A percentile compares a stretch with the other conserved stretches of the same genome.
Conservation (phyloP, 1,140 invertebrate genomes). For the Monomorium pharaonis region DNA sequence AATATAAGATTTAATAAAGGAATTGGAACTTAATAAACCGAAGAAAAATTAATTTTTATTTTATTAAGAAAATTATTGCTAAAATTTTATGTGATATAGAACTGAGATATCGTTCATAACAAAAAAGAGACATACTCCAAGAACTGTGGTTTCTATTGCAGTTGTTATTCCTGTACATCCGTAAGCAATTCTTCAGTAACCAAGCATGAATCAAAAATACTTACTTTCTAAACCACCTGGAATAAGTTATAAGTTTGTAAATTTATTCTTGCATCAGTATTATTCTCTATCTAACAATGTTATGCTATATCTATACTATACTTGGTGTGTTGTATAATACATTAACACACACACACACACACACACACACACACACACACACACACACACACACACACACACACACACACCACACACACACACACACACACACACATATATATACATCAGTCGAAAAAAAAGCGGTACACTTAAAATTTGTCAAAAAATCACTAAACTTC, state of each 20-base stretch:
- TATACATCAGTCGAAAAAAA: too few species aligned
- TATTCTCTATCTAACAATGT: constrained; percentile 63
- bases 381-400: too few species aligned
- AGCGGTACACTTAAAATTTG: too few species aligned
- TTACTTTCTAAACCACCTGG: constrained; percentile 92
- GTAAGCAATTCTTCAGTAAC: constrained; percentile 96
- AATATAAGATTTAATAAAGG: constrained; percentile 19
- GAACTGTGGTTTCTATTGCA: constrained; percentile 94
- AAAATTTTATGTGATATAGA: not conserved
- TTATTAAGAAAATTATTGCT: not conserved
- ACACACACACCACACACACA: too few species aligned
- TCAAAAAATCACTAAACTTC: too few species aligned
- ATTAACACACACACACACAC: too few species aligned
- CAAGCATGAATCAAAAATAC: constrained; percentile 93
- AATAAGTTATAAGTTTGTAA: constrained; percentile 55
- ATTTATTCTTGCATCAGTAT: constrained; percentile 39
- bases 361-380: not conserved
- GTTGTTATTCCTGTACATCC: constrained; percentile 98
- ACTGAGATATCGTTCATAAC: not conserved
- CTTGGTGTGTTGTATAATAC: too few species aligned
- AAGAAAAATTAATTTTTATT: constrained; percentile 11
- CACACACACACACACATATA: too few species aligned
- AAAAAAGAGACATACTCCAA: constrained; percentile 94
- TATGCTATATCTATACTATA: not conserved
- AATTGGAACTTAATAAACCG: constrained; percentile 41